These are phyloP conservation scores for Mythimna lalbum DNA, from an alignment of 2,888 invertebrate species.

Conservation along the genomic window DNA sequence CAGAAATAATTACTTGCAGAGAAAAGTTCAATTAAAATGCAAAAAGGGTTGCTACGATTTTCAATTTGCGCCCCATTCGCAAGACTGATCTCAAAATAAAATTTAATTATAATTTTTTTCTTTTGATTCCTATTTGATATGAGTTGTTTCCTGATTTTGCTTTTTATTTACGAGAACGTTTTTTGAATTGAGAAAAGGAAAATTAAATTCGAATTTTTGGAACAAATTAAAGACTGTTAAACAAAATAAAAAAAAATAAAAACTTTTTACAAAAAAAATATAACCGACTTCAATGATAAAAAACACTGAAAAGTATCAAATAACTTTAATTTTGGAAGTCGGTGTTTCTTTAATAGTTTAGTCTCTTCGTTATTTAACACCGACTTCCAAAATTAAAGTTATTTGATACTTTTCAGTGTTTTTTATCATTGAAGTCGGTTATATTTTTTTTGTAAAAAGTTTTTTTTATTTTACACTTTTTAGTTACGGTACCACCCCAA, in stretches of 20 bases:
- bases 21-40: conserved; percentile 49
- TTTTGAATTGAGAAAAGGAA: not conserved
- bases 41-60: conserved; percentile 30
- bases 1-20: conserved; percentile 35
- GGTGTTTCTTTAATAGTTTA: no score
- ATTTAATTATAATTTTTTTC: conserved; percentile 28
- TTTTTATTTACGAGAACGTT: not conserved
- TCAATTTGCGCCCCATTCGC: conserved; percentile 24
- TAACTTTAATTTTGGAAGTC: no score
- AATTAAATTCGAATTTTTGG: not conserved
- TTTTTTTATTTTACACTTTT: no score
- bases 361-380: no score
- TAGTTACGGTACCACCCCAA: no score
- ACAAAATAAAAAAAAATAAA: not conserved
- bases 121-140: conserved; percentile 13
- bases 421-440: no score
- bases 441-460: no score
- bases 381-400: no score
- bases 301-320: no score
- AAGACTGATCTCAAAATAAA: conserved; percentile 37
- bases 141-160: not conserved
- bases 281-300: no score
- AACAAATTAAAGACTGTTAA: not conserved
- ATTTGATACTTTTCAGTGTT: no score
- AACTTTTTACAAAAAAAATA: no score